These are phyloP conservation scores for Drosophila pachea DNA, from an alignment of 1,140 invertebrate species.

Conservation along the genomic window DNA sequence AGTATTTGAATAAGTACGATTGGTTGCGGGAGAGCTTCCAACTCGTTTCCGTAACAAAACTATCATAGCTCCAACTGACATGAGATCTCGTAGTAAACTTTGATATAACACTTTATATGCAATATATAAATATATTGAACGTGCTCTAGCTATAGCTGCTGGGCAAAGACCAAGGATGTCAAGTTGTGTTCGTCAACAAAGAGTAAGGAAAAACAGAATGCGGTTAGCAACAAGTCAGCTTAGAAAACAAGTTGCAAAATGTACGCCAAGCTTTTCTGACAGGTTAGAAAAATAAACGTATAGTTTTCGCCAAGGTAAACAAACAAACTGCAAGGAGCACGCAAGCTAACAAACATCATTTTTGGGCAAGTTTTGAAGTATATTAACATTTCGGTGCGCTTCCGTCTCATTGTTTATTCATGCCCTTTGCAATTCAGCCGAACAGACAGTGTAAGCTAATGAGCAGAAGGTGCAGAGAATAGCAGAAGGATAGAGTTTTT, in stretches of 20 bases:
- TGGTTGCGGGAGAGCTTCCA: too few species aligned
- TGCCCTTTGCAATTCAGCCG: neutral
- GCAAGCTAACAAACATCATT: neutral
- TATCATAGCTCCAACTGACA: too few species aligned
- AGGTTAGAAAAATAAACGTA: conserved; percentile 23
- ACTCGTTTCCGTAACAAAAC: too few species aligned
- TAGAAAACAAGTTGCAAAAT: conserved; percentile 19
- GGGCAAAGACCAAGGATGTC: conserved; percentile 45
- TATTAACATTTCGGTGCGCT: neutral
- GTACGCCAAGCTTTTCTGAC: conserved; percentile 31
- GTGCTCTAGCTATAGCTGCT: conserved; percentile 21
- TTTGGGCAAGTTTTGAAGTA: neutral
- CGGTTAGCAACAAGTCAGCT: conserved; percentile 7
- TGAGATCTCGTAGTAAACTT: too few species aligned
- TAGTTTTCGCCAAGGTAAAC: neutral
- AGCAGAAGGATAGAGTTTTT: too few species aligned
- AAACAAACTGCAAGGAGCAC: neutral
- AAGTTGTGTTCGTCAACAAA: conserved; percentile 50
- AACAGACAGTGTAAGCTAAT: neutral
- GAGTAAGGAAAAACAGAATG: conserved; percentile 26
- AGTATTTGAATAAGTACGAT: too few species aligned
- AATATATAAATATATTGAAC: conserved; percentile 1
- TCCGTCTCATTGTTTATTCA: neutral
- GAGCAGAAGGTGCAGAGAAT: neutral
- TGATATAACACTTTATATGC: too few species aligned